These are phyloP conservation scores for Fregata magnificens DNA, from an alignment of 2,113 vertebrate genomes.

Conservation along the genomic window DNA sequence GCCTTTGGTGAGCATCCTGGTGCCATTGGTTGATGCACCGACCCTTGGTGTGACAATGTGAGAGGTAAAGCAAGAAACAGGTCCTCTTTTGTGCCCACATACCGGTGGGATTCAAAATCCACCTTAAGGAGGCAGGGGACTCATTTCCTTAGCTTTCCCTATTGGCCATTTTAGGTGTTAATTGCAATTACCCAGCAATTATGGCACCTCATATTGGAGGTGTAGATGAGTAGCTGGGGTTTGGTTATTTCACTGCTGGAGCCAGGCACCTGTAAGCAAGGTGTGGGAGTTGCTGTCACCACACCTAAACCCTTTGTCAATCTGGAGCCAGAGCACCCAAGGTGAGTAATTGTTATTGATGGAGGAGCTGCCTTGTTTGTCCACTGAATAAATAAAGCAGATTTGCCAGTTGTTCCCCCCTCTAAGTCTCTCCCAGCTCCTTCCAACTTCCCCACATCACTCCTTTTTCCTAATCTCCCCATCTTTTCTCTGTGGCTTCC, in stretches of 20 bases:
- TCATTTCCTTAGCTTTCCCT: background rate
- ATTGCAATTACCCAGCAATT: background rate
- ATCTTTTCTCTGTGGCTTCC: background rate
- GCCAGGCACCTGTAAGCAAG: background rate
- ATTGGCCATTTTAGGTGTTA: background rate
- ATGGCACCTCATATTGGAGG: background rate
- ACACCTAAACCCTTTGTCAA: background rate
- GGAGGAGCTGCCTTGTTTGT: background rate
- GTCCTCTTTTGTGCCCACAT: background rate
- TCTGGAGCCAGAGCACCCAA: background rate
- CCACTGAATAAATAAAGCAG: background rate
- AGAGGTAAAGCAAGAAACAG: background rate
- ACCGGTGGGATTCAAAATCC: background rate
- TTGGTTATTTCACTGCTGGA: background rate
- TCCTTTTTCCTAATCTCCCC: background rate
- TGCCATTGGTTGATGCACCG: accelerated
- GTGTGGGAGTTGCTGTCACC: background rate
- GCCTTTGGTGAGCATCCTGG: background rate
- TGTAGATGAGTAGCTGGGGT: background rate
- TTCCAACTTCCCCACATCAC: background rate
- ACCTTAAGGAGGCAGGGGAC: background rate
- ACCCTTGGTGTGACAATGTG: background rate
- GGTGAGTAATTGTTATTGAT: background rate
- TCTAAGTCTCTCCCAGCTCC: background rate
- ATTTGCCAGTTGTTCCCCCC: background rate